A percentile compares a stretch with the other conserved stretches of the same genome.
phyloP scores from a whole-genome alignment of 2,113 vertebrate genomes.

The Geococcyx californianus region DNA sequence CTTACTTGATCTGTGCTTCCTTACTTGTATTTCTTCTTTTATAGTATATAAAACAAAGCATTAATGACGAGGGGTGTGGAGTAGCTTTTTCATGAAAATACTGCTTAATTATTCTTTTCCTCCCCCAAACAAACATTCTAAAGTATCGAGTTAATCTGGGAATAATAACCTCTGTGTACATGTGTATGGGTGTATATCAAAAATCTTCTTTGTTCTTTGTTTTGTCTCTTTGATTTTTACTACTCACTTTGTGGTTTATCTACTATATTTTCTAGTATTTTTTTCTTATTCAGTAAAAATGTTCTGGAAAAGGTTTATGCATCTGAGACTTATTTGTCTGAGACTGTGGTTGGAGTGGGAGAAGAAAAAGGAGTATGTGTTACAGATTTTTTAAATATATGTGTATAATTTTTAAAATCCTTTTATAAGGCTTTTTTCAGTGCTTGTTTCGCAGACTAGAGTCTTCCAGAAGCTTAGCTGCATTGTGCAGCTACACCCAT shows the following conservation, averaged over 20 bases:
- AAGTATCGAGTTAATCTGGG: not conserved
- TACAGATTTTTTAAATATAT: too few relatives aligned
- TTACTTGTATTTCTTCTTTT: slow-evolving; percentile 27
- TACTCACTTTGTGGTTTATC: not conserved
- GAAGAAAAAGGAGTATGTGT: not conserved
- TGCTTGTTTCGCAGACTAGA: not conserved
- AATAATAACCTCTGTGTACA: not conserved
- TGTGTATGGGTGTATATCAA: not conserved
- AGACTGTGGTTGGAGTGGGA: not conserved
- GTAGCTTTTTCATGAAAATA: not conserved
- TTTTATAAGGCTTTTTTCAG: not conserved
- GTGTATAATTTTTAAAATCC: not conserved
- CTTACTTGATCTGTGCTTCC: not conserved
- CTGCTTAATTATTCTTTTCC: not conserved
- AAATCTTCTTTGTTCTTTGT: slow-evolving; percentile 20
- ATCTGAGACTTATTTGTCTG: not conserved
- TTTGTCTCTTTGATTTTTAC: not conserved
- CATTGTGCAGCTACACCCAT: not conserved
- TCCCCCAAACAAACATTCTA: not conserved
- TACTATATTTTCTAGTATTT: not conserved
- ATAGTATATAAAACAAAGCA: not conserved
- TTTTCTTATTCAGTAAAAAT: not conserved
- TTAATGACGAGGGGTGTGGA: not conserved
- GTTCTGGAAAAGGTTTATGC: not conserved
- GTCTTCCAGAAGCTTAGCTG: not conserved